These are phyloP conservation scores for Drosophila lacicola DNA, from an alignment of 2,888 invertebrate genomes.

Conservation along the genomic window DNA sequence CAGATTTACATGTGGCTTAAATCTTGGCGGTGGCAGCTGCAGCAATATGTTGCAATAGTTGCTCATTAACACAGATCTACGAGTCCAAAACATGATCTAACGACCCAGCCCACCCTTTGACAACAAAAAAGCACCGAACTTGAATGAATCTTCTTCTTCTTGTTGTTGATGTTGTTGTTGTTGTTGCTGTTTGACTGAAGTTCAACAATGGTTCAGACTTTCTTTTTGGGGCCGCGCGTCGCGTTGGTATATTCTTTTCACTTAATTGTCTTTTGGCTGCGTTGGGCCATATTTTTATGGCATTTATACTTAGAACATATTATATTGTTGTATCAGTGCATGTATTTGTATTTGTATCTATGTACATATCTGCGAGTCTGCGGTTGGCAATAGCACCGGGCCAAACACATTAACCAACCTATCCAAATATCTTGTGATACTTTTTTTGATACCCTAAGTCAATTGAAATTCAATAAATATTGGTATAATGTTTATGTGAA, in stretches of 20 bases:
- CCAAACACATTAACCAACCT: conserved; percentile 34
- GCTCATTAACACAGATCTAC: conserved; percentile 46
- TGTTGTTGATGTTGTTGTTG: conserved; percentile 6
- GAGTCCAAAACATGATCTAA: conserved; percentile 29
- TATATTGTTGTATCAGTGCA: conserved; percentile 17
- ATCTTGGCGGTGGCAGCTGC: conserved; percentile 37
- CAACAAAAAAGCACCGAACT: conserved; percentile 18
- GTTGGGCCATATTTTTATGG: conserved; percentile 48
- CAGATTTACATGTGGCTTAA: conserved; percentile 32
- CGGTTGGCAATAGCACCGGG: conserved; percentile 48
- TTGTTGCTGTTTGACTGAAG: conserved; percentile 27
- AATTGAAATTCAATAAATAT: no score
- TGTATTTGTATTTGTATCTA: conserved; percentile 20
- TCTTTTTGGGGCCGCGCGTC: conserved; percentile 51
- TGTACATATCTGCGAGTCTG: conserved; percentile 26
- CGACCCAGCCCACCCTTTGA: conserved; percentile 18
- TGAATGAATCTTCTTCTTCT: conserved; percentile 15
- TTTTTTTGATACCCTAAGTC: background rate
- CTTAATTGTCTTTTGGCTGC: conserved; percentile 54
- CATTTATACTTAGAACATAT: conserved; percentile 49
- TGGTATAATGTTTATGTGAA: no score
- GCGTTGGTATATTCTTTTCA: conserved; percentile 73
- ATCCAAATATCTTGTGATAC: conserved; percentile 28
- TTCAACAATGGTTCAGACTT: conserved; percentile 58
- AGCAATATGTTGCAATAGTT: conserved; percentile 40